Percentiles rank a stretch among this genome's conserved stretches.
Evolutionary conservation across 2,888 invertebrate species (phyloP).

Genomic region (Cephalotes varians): DNA sequence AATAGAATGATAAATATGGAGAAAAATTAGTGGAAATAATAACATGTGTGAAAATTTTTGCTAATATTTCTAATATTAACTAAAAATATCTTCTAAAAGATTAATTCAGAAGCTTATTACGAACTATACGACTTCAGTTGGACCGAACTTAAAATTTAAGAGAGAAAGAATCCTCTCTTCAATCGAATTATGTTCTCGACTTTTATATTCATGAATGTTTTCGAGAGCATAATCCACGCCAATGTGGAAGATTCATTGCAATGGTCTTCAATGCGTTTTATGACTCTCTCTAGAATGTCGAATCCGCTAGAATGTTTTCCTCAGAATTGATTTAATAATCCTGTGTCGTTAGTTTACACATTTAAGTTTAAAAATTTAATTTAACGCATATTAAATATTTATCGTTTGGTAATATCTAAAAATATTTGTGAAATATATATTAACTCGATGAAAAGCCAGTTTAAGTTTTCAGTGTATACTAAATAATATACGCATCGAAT

Average conservation of each 20-base stretch:
- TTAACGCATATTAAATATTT: not conserved
- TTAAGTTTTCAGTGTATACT: not conserved
- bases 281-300: slow-evolving; percentile 19
- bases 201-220: slow-evolving; percentile 39
- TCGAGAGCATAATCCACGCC: not conserved
- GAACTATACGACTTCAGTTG: not conserved
- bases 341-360: slow-evolving; percentile 5
- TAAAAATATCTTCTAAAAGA: not conserved
- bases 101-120: not conserved
- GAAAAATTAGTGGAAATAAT: not conserved
- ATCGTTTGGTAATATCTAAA: not conserved
- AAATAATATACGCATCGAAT: not conserved
- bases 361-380: slow-evolving; percentile 12
- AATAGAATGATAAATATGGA: not conserved
- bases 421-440: not conserved
- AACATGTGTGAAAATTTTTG: not conserved
- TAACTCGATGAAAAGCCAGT: not conserved
- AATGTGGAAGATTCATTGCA: slow-evolving; percentile 16
- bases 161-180: not conserved
- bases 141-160: slow-evolving; percentile 13
- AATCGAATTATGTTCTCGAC: slow-evolving; percentile 27
- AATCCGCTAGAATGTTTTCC: not conserved
- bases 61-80: not conserved
- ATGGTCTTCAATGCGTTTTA: slow-evolving; percentile 23
- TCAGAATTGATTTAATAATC: slow-evolving; percentile 24